Evolutionary conservation across 53 echinoderm and acorn worm genomes (phyloP).

Genomic region (Astropecten irregularis): DNA sequence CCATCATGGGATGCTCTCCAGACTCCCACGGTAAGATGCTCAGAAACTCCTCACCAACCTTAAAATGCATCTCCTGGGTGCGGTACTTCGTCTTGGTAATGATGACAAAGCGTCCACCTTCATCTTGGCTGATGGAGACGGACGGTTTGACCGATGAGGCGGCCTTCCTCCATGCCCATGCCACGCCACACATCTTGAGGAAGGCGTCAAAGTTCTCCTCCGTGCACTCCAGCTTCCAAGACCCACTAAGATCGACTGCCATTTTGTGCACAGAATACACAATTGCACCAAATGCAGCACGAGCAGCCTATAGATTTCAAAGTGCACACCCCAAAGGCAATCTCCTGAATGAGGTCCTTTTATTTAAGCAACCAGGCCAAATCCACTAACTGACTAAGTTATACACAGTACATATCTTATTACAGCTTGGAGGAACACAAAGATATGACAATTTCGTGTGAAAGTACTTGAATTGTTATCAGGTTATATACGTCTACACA

Average conservation of each 20-base stretch:
- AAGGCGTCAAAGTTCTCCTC: constrained; percentile 77
- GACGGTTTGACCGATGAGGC: constrained; percentile 71
- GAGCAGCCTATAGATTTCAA: too few relatives aligned
- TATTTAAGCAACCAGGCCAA: too few relatives aligned
- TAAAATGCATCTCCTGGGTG: constrained; percentile 59
- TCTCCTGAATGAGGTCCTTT: not conserved
- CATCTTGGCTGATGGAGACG: constrained; percentile 69
- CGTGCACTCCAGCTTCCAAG: constrained; percentile 64
- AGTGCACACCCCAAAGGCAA: too few relatives aligned
- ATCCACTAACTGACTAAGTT: too few relatives aligned
- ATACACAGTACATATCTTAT: too few relatives aligned
- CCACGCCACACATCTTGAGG: constrained; percentile 78
- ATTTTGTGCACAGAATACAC: too few relatives aligned
- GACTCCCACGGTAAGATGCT: constrained; percentile 70
- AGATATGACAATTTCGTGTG: too few relatives aligned
- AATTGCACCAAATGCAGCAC: too few relatives aligned
- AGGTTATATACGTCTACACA: too few relatives aligned
- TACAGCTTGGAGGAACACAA: too few relatives aligned
- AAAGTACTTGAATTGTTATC: too few relatives aligned
- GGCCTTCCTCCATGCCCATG: constrained; percentile 66
- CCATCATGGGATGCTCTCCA: constrained; percentile 61
- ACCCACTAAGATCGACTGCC: constrained; percentile 42
- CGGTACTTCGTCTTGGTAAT: constrained; percentile 63
- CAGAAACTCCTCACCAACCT: constrained; percentile 58
- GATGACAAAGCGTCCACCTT: constrained; percentile 63